These are phyloP conservation scores for Rhingia rostrata DNA, from an alignment of 2,888 invertebrate genomes.

Conservation along the genomic window DNA sequence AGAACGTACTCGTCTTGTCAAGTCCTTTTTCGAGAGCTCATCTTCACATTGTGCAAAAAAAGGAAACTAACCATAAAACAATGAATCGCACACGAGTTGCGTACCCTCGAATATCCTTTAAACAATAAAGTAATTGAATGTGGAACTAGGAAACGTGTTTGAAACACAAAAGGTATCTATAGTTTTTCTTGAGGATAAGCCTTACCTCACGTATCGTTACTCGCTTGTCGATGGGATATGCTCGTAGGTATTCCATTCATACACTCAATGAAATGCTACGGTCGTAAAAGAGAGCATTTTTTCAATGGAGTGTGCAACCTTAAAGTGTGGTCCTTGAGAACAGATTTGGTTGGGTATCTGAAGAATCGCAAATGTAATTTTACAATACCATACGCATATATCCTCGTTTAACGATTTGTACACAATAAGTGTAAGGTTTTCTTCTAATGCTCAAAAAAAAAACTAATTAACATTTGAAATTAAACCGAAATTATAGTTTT, in stretches of 20 bases:
- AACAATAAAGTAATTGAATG: conserved; percentile 45
- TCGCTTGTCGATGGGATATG: background rate
- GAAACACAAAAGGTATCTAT: background rate
- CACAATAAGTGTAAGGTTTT: too few species aligned
- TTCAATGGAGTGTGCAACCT: background rate
- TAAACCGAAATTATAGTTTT: too few species aligned
- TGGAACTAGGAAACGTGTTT: conserved; percentile 4
- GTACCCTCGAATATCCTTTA: background rate
- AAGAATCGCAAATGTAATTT: background rate
- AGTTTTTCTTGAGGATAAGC: background rate
- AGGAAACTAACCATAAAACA: conserved; percentile 28
- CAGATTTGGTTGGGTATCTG: background rate
- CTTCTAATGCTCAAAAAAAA: too few species aligned
- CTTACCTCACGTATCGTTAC: background rate
- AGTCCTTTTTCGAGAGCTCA: conserved; percentile 50
- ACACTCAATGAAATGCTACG: conserved; percentile 7
- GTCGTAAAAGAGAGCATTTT: too few species aligned
- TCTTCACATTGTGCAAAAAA: conserved; percentile 27
- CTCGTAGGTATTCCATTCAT: background rate
- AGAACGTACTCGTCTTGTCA: conserved; percentile 60
- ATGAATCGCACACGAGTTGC: conserved; percentile 12
- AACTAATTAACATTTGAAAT: too few species aligned
- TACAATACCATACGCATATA: too few species aligned
- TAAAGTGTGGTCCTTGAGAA: background rate
- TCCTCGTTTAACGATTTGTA: too few species aligned